Conservation (phyloP, 2,113 vertebrate species). For the Grammomys surdaster region DNA sequence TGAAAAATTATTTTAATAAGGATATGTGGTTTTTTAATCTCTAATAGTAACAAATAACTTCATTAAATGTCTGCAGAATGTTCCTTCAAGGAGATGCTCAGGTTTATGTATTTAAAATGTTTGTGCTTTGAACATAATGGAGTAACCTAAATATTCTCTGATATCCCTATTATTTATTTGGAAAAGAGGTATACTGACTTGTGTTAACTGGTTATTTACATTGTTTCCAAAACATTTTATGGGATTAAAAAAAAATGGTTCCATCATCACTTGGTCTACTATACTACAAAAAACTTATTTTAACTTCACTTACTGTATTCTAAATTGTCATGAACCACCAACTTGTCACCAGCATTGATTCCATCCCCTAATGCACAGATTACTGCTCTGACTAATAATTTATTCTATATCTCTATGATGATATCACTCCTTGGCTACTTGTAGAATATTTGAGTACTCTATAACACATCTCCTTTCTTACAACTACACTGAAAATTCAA, state of each 20-base stretch:
- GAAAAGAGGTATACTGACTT: not conserved
- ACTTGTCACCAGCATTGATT: slow-evolving; percentile 69
- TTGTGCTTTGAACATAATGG: not conserved
- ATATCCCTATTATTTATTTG: not conserved
- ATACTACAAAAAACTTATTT: slow-evolving; percentile 58
- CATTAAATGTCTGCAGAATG: not conserved
- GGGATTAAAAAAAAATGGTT: not conserved
- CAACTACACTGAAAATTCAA: not conserved
- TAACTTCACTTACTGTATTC: slow-evolving; percentile 72
- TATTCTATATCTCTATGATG: slow-evolving; percentile 7
- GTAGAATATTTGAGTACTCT: slow-evolving; percentile 7
- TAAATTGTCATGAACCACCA: slow-evolving; percentile 66
- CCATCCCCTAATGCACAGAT: slow-evolving; percentile 65
- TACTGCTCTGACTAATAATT: not conserved
- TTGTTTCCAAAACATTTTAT: not conserved
- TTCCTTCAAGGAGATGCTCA: slow-evolving; percentile 26
- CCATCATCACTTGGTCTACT: slow-evolving; percentile 46
- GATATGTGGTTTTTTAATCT: not conserved
- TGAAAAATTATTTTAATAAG: slow-evolving; percentile 48
- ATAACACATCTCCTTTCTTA: slow-evolving; percentile 11
- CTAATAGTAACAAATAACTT: not conserved
- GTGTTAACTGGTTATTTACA: slow-evolving; percentile 19
- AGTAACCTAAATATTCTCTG: not conserved
- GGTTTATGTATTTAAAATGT: slow-evolving; percentile 21
- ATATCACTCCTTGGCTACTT: not conserved